These are phyloP conservation scores for Ectropis crepuscularia DNA, from an alignment of 2,888 invertebrate genomes.

Conservation along the genomic window DNA sequence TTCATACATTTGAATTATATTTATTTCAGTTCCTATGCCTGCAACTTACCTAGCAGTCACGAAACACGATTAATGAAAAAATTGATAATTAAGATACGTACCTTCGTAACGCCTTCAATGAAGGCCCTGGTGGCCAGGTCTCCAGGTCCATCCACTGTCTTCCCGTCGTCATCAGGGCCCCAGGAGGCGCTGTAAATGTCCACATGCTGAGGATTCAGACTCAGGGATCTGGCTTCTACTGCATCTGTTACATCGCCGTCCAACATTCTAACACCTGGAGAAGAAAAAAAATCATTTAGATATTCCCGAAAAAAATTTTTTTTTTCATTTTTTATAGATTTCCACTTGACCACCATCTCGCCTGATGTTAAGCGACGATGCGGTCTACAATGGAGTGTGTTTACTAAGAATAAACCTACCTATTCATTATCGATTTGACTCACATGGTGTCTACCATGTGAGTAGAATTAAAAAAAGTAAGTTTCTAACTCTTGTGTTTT, in stretches of 20 bases:
- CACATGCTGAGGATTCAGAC: constrained; percentile 97
- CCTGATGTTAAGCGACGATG: too few relatives aligned
- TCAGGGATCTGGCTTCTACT: constrained; percentile 97
- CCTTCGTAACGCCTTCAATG: constrained; percentile 97
- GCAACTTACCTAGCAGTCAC: not conserved
- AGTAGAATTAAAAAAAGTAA: too few relatives aligned
- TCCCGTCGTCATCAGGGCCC: constrained; percentile 99
- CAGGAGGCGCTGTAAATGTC: constrained; percentile 99
- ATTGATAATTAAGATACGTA: constrained; percentile 59
- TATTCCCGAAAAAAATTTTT: too few relatives aligned
- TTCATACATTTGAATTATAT: too few relatives aligned
- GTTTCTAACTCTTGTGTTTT: too few relatives aligned
- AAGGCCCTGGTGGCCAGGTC: constrained; percentile 97
- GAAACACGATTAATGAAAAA: not conserved
- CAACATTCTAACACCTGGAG: constrained; percentile 96
- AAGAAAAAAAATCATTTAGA: constrained; percentile 9
- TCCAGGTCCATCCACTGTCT: constrained; percentile 99
- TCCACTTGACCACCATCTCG: too few relatives aligned
- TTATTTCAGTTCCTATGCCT: too few relatives aligned
- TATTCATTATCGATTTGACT: too few relatives aligned
- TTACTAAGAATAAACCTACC: too few relatives aligned
- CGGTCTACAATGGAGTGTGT: too few relatives aligned
- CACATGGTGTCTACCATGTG: too few relatives aligned
- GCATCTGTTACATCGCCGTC: constrained; percentile 99
- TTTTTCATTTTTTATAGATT: too few relatives aligned